Evolutionary conservation across 2,113 vertebrate genomes (phyloP), one percentile per base, ranked within the genome.

Genomic region (Sebastes schlegelii): DNA sequence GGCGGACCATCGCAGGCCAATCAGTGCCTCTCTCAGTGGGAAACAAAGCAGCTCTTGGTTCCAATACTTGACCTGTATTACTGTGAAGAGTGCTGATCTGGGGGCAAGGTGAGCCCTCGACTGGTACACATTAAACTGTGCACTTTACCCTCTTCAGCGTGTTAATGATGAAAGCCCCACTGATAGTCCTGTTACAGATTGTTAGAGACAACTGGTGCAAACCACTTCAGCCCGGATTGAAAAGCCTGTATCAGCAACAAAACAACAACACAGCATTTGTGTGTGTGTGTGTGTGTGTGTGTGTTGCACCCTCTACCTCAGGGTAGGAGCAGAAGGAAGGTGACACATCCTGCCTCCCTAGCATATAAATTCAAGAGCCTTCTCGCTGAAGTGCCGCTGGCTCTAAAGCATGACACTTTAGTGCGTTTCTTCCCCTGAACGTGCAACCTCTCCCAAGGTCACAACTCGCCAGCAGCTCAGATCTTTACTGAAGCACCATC

Each of bases 361-460:
- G 85, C 72, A 92, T 94, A 89, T 94, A 93, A 92, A 93, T 92
- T 76, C 46, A 73, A 40, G 57, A 74, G 60, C 75, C 77, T 71
- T 83, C 51, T 80, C 7, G 43, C 74, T 70, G 42, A 82, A 42
- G 69, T 83, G 80, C 57, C 43, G 45, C 69, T 57, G 64, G 80
- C 77, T 71, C 77, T 26, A 40, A 74, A 64, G 86, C 80, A 43
- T 67, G 80, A 83, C 81, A 72, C 67, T 90, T 89, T 74, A 61
- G 76, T 71, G 14, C n/a, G 13, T 69, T 78, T 72, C 82, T 78
- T 68, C 71, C 78, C 64, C 67, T n/a, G 64, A 82, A 76, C 40
- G 77, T 86, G 65, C 77, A 76, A 74, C 79, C 84, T 86, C 71
- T 80, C 60, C 45, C 92, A 86, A 94, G 92, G 92, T 91, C 88